phyloP scores from a whole-genome alignment of 2,797 vertebrate species.

The Hippocampus kuda region DNA sequence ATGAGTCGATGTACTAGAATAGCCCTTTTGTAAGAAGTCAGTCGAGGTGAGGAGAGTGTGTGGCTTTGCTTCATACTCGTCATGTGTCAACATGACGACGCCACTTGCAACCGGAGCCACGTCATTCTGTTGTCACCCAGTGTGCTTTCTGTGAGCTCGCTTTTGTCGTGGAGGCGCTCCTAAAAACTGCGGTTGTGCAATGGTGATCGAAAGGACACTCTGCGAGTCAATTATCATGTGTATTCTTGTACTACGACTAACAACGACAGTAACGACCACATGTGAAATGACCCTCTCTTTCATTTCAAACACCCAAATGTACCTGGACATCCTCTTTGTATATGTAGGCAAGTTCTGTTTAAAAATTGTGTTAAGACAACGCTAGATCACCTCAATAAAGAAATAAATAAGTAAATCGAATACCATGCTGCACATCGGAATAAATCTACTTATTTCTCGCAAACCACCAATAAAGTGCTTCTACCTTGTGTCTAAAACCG shows the following conservation, averaged over 20 bases:
- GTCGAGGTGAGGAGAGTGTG: constrained; percentile 16
- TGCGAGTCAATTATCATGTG: not conserved
- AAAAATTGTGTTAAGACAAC: constrained; percentile 39
- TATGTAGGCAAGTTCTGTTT: constrained; percentile 30
- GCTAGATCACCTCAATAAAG: constrained; percentile 36
- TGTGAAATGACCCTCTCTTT: not conserved
- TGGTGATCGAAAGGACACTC: not conserved
- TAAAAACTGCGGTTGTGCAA: constrained; percentile 1
- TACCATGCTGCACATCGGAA: constrained; percentile 32
- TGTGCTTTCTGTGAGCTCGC: not conserved
- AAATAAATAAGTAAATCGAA: constrained; percentile 18
- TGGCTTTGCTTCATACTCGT: not conserved
- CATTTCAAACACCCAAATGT: constrained; percentile 11
- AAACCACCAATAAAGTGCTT: constrained; percentile 61
- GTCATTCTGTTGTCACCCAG: not conserved
- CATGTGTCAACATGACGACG: not conserved
- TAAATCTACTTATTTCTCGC: constrained; percentile 42
- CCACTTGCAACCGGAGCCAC: not conserved
- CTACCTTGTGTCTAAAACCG: constrained; percentile 40
- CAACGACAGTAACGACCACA: not conserved
- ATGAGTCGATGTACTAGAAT: constrained; percentile 64
- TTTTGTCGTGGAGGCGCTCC: not conserved
- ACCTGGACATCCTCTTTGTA: constrained; percentile 31
- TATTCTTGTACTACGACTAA: not conserved
- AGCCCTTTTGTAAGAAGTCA: constrained; percentile 65